Conservation (phyloP, 2,797 vertebrate species). For the Semotilus atromaculatus region DNA sequence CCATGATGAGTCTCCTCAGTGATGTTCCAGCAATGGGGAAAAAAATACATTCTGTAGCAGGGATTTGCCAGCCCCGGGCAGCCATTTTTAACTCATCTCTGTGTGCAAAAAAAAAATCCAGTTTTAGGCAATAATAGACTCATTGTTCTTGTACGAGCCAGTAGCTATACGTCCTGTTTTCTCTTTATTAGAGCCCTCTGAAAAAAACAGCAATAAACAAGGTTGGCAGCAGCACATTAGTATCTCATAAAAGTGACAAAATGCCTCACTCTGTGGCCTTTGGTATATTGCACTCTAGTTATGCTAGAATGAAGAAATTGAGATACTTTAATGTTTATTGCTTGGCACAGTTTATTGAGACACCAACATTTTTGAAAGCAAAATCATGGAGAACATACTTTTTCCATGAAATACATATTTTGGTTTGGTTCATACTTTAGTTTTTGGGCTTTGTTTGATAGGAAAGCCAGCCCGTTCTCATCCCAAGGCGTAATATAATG, state of each 20-base stretch:
- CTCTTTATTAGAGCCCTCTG: neutral
- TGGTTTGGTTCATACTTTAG: neutral
- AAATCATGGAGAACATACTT: neutral
- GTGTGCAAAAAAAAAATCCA: slow-evolving; percentile 14
- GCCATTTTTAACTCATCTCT: slow-evolving; percentile 19
- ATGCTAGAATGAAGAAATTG: neutral
- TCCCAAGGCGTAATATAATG: too few relatives aligned
- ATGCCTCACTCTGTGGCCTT: neutral
- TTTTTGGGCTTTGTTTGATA: neutral
- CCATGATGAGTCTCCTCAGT: slow-evolving; percentile 5
- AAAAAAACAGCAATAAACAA: neutral
- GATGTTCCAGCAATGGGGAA: slow-evolving; percentile 15
- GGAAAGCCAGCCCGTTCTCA: too few relatives aligned
- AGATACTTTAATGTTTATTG: neutral
- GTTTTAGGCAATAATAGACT: slow-evolving; percentile 1
- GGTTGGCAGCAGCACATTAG: neutral
- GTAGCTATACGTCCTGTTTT: neutral
- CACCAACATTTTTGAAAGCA: neutral
- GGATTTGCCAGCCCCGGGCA: neutral
- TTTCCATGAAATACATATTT: neutral
- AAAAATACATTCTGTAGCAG: neutral
- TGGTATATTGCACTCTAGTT: neutral
- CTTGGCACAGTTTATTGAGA: neutral
- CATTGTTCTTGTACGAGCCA: neutral
- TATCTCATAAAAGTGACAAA: slow-evolving; percentile 17